These are phyloP conservation scores for Lepidurus packardi DNA, from an alignment of 1,140 invertebrate species.

Conservation along the genomic window DNA sequence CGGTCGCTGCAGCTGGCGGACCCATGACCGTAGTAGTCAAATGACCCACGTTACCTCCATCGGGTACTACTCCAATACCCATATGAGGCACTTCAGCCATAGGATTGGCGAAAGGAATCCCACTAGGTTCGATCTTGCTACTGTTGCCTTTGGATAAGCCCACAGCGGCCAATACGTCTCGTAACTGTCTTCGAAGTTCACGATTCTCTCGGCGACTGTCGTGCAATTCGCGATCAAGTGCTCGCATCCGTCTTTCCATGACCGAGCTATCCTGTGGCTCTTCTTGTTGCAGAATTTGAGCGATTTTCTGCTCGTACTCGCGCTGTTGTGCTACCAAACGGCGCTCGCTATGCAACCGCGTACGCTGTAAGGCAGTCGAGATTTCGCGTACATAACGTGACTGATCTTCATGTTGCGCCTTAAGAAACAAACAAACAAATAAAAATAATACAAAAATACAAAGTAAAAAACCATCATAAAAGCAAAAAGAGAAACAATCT, in stretches of 20 bases:
- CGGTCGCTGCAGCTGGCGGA: slow-evolving; percentile 22
- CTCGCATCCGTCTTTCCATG: slow-evolving; percentile 35
- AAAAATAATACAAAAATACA: background rate
- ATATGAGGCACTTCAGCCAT: background rate
- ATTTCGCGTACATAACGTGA: slow-evolving; percentile 45
- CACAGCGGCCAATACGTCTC: slow-evolving; percentile 24
- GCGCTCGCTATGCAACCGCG: slow-evolving; percentile 45
- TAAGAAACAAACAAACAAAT: slow-evolving; percentile 1
- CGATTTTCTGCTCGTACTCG: slow-evolving; percentile 48
- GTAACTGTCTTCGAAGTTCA: slow-evolving; percentile 30
- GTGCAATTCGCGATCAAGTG: slow-evolving; percentile 47
- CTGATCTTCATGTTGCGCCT: slow-evolving; percentile 49
- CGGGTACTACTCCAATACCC: slow-evolving; percentile 25
- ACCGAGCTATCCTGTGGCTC: slow-evolving; percentile 38
- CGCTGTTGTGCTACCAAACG: slow-evolving; percentile 45
- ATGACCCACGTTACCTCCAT: slow-evolving; percentile 1
- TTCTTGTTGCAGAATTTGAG: slow-evolving; percentile 45
- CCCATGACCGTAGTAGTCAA: slow-evolving; percentile 20
- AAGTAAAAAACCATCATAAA: background rate
- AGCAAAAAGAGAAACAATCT: background rate
- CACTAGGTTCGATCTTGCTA: background rate
- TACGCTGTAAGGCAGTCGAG: slow-evolving; percentile 44
- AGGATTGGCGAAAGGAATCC: background rate
- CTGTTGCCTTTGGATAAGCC: slow-evolving; percentile 23
- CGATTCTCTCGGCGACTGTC: slow-evolving; percentile 45